Conservation (phyloP, 2,797 vertebrate genomes). For the Miichthys miiuy region DNA sequence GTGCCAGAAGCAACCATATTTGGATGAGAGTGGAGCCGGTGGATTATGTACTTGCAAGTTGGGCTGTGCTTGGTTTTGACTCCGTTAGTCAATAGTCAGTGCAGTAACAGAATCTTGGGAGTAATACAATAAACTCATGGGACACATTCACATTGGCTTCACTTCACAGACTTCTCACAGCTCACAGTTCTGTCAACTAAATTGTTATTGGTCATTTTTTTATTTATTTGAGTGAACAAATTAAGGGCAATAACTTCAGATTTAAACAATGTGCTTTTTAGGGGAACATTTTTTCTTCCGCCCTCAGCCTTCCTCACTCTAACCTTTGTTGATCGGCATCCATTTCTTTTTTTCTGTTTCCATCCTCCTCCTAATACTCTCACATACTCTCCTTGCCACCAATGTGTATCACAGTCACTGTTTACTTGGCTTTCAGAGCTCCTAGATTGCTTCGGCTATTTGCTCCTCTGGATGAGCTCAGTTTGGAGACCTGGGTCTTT, state of each 20-base stretch:
- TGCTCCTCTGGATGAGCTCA: slow-evolving; percentile 60
- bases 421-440: slow-evolving; percentile 64
- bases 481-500: slow-evolving; percentile 25
- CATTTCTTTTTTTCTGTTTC: neutral
- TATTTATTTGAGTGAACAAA: neutral
- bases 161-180: too few species aligned
- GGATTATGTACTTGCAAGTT: too few species aligned
- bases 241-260: neutral
- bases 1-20: too few species aligned
- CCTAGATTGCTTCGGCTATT: slow-evolving; percentile 68
- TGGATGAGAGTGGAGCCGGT: too few species aligned
- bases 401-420: slow-evolving; percentile 38
- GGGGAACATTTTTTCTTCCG: neutral
- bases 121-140: too few species aligned
- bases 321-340: slow-evolving; percentile 7
- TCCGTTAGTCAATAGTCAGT: too few species aligned
- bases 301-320: neutral
- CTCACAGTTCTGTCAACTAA: too few species aligned
- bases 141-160: too few species aligned
- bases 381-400: slow-evolving; percentile 9
- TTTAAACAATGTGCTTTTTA: neutral
- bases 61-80: too few species aligned
- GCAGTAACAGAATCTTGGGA: too few species aligned
- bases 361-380: slow-evolving; percentile 7
- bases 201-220: too few species aligned